These are phyloP conservation scores for Cephonodes hylas DNA, from an alignment of 2,888 invertebrate species.

Conservation along the genomic window DNA sequence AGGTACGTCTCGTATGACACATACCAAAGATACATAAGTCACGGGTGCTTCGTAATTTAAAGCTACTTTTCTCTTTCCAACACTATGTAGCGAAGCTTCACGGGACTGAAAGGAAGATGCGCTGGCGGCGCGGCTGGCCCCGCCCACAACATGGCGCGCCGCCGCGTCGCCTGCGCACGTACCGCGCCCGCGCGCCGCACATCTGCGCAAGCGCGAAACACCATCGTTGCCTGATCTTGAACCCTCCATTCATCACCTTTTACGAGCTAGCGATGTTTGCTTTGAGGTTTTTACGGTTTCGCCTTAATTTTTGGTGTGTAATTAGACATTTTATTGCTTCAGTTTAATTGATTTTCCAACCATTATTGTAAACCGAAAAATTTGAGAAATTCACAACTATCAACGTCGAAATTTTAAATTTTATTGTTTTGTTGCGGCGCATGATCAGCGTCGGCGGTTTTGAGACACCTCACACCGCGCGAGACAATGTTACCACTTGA, in stretches of 20 bases:
- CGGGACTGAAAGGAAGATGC: constrained; percentile 47
- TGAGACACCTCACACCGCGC: background rate
- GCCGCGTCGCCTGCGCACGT: constrained; percentile 18
- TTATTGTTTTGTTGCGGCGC: constrained; percentile 28
- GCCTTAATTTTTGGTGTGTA: constrained; percentile 65
- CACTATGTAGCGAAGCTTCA: constrained; percentile 37
- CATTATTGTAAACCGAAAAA: constrained; percentile 41
- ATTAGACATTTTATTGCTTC: constrained; percentile 54
- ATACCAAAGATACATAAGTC: constrained; percentile 22
- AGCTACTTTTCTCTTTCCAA: constrained; percentile 54
- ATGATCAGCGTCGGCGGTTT: background rate
- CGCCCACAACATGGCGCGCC: constrained; percentile 73
- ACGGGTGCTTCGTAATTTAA: constrained; percentile 22
- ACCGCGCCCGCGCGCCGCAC: constrained; percentile 35
- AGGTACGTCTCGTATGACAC: constrained; percentile 31
- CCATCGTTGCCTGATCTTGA: constrained; percentile 62
- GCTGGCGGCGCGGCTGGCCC: constrained; percentile 38
- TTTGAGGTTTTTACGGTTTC: constrained; percentile 69
- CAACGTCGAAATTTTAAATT: constrained; percentile 27
- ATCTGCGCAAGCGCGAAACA: constrained; percentile 22
- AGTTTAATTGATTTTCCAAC: constrained; percentile 49
- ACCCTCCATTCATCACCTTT: constrained; percentile 73
- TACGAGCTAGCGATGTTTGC: constrained; percentile 61
- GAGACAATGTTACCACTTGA: background rate
- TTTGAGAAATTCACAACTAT: constrained; percentile 28